phyloP scores from a whole-genome alignment of 2,888 invertebrate species.

The Cantharis rustica region DNA sequence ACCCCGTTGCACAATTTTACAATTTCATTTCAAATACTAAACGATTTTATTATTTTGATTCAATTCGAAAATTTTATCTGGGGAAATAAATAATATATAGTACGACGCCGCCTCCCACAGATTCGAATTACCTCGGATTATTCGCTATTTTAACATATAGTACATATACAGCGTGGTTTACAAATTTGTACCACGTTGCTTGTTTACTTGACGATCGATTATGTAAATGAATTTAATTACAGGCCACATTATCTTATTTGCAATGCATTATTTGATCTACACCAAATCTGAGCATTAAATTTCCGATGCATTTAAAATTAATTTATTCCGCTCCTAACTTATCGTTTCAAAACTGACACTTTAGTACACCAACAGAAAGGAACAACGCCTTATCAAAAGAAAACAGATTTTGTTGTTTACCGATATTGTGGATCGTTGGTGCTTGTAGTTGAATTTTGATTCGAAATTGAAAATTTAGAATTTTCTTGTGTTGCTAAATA shows the following conservation, averaged over 20 bases:
- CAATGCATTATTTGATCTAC: background rate
- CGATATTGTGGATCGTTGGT: background rate
- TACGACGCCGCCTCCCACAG: background rate
- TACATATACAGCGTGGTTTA: background rate
- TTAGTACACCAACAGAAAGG: background rate
- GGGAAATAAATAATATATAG: background rate
- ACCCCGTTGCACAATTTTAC: background rate
- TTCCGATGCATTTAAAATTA: background rate
- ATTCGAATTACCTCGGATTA: too few relatives aligned
- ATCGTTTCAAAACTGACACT: background rate
- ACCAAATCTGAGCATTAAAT: background rate
- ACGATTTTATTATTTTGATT: background rate
- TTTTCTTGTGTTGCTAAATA: background rate
- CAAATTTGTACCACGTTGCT: background rate
- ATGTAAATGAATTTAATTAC: background rate
- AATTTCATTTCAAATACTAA: background rate
- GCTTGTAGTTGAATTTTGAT: background rate
- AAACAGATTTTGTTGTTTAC: background rate
- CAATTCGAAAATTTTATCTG: background rate
- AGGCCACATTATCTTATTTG: background rate
- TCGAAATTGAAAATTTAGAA: background rate
- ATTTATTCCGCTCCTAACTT: background rate
- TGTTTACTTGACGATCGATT: background rate
- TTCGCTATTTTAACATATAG: background rate
- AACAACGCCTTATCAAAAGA: background rate